Percentiles rank a stretch among this genome's conserved stretches.
Evolutionary conservation across 2,113 vertebrate species (phyloP).

Genomic region (human): DNA sequence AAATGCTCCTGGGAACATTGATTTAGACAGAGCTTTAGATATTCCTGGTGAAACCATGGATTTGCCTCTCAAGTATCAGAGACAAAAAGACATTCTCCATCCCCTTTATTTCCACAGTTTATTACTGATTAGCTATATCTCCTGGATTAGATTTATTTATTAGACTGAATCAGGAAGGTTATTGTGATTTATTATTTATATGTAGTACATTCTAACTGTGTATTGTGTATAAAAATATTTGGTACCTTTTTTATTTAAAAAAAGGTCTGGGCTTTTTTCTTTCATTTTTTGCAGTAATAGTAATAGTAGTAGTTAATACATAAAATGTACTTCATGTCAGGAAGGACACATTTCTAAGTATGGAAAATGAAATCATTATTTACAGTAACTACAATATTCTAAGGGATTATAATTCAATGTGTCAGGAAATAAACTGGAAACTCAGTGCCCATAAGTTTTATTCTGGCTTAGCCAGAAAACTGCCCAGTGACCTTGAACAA

Average conservation of each 20-base stretch:
- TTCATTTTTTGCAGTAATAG: background rate
- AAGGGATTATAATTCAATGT: background rate
- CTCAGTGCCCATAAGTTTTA: background rate
- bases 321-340: background rate
- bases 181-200: background rate
- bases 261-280: background rate
- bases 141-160: background rate
- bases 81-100: background rate
- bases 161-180: background rate
- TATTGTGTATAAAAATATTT: background rate
- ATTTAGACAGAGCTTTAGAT: background rate
- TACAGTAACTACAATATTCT: constrained; percentile 6
- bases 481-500: background rate
- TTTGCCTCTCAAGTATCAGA: background rate
- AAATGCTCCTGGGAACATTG: background rate
- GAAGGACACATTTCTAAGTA: background rate
- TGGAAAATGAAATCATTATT: constrained; percentile 14
- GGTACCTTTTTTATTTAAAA: background rate
- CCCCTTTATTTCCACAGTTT: background rate
- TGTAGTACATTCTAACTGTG: background rate
- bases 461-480: background rate
- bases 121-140: background rate
- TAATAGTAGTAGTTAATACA: background rate
- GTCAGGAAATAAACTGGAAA: constrained; percentile 28
- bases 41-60: background rate